phyloP scores from a whole-genome alignment of 2,888 invertebrate genomes.

The Lithophane socia region DNA sequence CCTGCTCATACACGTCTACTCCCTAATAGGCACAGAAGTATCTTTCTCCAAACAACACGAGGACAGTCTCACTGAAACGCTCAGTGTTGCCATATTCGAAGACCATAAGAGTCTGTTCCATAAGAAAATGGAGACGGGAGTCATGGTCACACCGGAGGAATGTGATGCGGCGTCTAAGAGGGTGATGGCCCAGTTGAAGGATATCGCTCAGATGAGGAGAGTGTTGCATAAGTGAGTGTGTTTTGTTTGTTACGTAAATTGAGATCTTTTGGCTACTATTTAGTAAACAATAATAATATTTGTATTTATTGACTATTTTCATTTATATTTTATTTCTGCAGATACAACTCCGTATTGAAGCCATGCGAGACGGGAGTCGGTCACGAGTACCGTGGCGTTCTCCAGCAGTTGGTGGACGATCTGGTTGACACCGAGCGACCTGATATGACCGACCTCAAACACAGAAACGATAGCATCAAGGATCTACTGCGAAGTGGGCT shows the following conservation, averaged over 20 bases:
- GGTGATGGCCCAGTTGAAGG: conserved; percentile 79
- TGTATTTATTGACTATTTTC: background rate
- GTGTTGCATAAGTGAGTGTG: conserved; percentile 80
- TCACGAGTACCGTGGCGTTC: conserved; percentile 87
- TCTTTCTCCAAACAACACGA: conserved; percentile 89
- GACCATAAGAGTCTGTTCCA: conserved; percentile 83
- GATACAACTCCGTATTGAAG: conserved; percentile 87
- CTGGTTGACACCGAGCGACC: conserved; percentile 90
- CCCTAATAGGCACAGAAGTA: conserved; percentile 90
- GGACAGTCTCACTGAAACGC: conserved; percentile 83
- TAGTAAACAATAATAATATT: background rate
- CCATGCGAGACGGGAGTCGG: conserved; percentile 86
- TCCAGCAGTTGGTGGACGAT: conserved; percentile 91
- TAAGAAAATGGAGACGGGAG: conserved; percentile 60
- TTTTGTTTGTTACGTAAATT: no score
- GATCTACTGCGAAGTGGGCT: conserved; percentile 89
- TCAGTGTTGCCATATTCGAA: conserved; percentile 90
- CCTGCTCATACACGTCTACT: conserved; percentile 91
- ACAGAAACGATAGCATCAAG: conserved; percentile 91
- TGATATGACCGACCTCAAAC: conserved; percentile 91
- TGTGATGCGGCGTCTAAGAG: conserved; percentile 76
- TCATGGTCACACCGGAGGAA: conserved; percentile 77
- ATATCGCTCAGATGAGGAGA: conserved; percentile 83
- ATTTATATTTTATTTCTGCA: conserved; percentile 65
- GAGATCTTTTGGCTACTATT: background rate